Evolutionary conservation across 2,797 vertebrate genomes (phyloP).

Genomic region (Erpetoichthys calabaricus): DNA sequence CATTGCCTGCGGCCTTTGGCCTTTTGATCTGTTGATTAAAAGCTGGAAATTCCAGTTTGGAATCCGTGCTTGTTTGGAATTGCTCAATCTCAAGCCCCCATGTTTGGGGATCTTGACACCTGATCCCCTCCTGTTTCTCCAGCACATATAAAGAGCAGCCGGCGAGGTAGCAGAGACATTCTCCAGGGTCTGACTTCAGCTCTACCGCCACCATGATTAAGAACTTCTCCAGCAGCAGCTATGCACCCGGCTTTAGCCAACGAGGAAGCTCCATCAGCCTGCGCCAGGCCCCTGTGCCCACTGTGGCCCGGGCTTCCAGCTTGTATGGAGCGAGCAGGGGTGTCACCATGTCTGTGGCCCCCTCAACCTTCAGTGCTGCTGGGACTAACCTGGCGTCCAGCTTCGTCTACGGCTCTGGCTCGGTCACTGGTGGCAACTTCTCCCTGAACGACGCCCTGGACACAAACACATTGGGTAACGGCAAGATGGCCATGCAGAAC

Average conservation of each 20-base stretch:
- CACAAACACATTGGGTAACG: conserved; percentile 21
- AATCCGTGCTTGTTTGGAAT: no score
- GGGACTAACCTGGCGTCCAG: conserved; percentile 25
- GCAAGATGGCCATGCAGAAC: conserved; percentile 63
- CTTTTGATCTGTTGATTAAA: no score
- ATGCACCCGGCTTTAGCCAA: not conserved
- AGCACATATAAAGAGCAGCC: no score
- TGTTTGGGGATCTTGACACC: no score
- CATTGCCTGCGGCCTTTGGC: no score
- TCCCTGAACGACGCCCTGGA: not conserved
- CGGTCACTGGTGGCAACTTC: conserved; percentile 13
- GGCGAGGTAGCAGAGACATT: no score
- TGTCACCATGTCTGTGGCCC: conserved; percentile 23
- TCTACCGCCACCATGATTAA: not conserved
- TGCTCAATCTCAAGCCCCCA: no score
- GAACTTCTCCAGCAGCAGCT: not conserved
- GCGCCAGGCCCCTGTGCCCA: conserved; percentile 12
- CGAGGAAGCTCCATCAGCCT: not conserved
- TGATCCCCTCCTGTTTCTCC: no score
- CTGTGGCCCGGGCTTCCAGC: conserved; percentile 5
- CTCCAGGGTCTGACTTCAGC: not conserved
- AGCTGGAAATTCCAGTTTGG: no score
- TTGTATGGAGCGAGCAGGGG: conserved; percentile 6
- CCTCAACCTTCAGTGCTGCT: conserved; percentile 19
- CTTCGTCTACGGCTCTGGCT: conserved; percentile 28